Conservation (phyloP, 2,797 vertebrate genomes). For the Falco novaeseelandiae region DNA sequence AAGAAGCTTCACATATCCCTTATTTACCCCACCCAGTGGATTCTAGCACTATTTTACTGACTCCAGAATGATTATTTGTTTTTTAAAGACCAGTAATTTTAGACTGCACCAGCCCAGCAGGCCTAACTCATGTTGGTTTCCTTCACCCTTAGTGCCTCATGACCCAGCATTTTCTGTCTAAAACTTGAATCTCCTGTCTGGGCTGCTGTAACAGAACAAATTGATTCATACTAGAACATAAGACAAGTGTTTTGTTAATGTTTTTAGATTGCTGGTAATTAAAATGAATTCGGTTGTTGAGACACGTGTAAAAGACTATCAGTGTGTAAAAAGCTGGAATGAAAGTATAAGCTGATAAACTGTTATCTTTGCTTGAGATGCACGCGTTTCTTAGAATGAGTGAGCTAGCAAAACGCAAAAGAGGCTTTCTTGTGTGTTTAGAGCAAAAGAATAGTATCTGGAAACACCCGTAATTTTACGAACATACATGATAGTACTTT, state of each 20-base stretch:
- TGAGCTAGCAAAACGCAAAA: background rate
- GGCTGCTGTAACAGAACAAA: background rate
- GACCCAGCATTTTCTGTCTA: background rate
- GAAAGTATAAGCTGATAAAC: background rate
- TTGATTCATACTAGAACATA: background rate
- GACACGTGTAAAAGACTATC: background rate
- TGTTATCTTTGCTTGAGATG: background rate
- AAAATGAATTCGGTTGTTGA: background rate
- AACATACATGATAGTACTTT: background rate
- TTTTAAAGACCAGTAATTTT: background rate
- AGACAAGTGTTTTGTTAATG: background rate
- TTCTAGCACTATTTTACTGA: background rate
- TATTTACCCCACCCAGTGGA: background rate
- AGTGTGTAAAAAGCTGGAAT: background rate
- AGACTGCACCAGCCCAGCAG: background rate
- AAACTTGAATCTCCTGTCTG: background rate
- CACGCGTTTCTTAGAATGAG: background rate
- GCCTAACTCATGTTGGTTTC: background rate
- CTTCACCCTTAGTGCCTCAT: background rate
- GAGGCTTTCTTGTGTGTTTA: background rate
- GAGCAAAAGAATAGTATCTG: background rate
- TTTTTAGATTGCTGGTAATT: background rate
- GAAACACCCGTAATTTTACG: background rate
- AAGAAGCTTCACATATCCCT: rapidly evolving
- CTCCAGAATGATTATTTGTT: background rate